Evolutionary conservation across 2,888 invertebrate species (phyloP), one percentile per base, ranked within the genome.

Genomic region (Lasioglossum figueresi): DNA sequence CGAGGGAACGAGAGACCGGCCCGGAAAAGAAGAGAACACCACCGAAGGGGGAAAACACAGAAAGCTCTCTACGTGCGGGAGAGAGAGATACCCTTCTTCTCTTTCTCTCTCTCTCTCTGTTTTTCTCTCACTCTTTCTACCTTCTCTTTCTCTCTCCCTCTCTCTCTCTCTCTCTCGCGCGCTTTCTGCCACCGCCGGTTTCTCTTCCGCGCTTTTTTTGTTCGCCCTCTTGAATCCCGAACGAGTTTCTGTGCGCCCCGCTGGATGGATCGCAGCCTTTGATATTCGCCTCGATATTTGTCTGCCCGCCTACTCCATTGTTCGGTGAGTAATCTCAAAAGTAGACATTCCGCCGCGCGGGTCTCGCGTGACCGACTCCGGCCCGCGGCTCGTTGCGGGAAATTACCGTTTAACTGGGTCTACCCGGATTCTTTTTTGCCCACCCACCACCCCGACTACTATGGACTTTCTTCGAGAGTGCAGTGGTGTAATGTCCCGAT

Each of bases 261-360:
- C 56, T 84, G 82, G 84, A 88, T 83, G 88, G 81, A 84, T 87
- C 85, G 79, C 45, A 81, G 78, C 59, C 86, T 84, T 77, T 84
- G 84, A 88, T 80, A 86, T n/a, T 52, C 80, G 66, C 79, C 80
- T 71, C 74, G 82, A 83, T 84, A 87, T 68, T 71, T 52, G 48
- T 71, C 87, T 23, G 70, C 56, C 75, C 31, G 68, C 81, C 66
- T 48, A 40, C 27, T 27, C 48, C 63, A 63, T 74, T 80, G 83
- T 80, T 79, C 73, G 87, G 88, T 88, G 82, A 88, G 88, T 88
- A 83, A 85, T 79, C 75, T 71, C 27, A 70, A 48, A 80, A 84
- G 63, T 80, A 78, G 66, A 76, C 68, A n/a, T 59, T 10, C 72
- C 48, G 12, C 34, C 34, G 19, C 45, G 45, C 12, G 27, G 19